Base-by-base conservation (phyloP, 1,140 invertebrate species). In the Caenorhabditis elegans region DNA sequence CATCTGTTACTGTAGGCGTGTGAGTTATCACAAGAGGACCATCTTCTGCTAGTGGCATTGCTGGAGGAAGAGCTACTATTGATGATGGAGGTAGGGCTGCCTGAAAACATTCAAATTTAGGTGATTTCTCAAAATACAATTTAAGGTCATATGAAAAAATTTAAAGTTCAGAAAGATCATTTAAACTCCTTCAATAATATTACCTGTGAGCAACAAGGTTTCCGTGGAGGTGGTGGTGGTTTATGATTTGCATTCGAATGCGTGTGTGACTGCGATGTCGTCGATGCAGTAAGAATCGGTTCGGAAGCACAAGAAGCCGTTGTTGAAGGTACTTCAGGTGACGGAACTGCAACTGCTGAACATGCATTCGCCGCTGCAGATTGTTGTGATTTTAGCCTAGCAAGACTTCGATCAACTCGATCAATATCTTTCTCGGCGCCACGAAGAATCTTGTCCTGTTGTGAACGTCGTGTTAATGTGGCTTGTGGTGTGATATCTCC, bases 1-100 rank as follows among this genome's bases (percentile, higher is more conserved):
- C 82, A 70, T 83, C 82, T 26, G 82, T 83, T 43, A 83, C 65
- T 48, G 82, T 83, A 31, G 82, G 76, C 11, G 76, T 77, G 13
- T 77, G 53, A 26, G 82, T 46, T 46, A 83, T 47, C 8, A 83
- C 82, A 17, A 83, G 43, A 6, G 82, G 82, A 6, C 82, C 82
- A 26, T 79, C 80, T 65, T 83, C 82, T 13, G 77, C 46, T 8
- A 83, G 26, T 15, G 75, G 43, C 51, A 76, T 78, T n/a, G 82
- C 79, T 15, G 76, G 82, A 15, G 82, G 76, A 60, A 83, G 82
- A n/a, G 53, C 76, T 0, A 49, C 55, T 26, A 79, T 77, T 17
- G 82, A 83, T 19, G 82, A 79, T n/a, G 65, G 76, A 28, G 77
- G 76, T 15, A 78, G 43, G 28, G 79, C 53, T 19, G 82, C 65